phyloP scores from a whole-genome alignment of 2,113 vertebrate genomes.

The Crotalus tigris region DNA sequence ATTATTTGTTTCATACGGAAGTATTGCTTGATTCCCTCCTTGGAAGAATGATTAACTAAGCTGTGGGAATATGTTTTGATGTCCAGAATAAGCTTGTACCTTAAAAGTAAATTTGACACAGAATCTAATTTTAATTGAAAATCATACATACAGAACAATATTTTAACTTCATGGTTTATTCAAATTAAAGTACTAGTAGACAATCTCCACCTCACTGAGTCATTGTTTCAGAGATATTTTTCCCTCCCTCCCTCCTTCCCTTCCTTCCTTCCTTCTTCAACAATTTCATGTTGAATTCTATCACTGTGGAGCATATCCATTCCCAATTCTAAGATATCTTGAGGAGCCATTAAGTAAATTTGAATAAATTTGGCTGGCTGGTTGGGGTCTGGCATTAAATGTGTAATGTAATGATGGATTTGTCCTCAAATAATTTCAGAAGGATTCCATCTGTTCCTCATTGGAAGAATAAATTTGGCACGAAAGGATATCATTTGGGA shows the following conservation, averaged over 20 bases:
- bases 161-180: neutral
- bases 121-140: neutral
- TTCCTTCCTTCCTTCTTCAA: no score
- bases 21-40: neutral
- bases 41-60: neutral
- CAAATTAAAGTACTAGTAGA: neutral
- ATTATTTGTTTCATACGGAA: neutral
- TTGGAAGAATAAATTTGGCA: neutral
- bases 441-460: neutral
- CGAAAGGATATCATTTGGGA: neutral
- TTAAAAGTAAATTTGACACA: neutral
- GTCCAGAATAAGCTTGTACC: neutral
- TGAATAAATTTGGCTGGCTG: neutral
- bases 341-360: neutral
- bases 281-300: neutral
- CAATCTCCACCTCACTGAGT: neutral
- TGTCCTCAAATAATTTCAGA: neutral
- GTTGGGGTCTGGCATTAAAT: neutral
- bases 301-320: neutral
- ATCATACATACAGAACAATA: neutral
- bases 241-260: no score
- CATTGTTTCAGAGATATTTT: no score
- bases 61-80: neutral
- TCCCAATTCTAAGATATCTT: neutral
- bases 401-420: neutral